Percentiles rank a stretch among this genome's conserved stretches.
phyloP scores from a whole-genome alignment of 64 coral and sea anemone genomes.

The Catalaphyllia jardinei region DNA sequence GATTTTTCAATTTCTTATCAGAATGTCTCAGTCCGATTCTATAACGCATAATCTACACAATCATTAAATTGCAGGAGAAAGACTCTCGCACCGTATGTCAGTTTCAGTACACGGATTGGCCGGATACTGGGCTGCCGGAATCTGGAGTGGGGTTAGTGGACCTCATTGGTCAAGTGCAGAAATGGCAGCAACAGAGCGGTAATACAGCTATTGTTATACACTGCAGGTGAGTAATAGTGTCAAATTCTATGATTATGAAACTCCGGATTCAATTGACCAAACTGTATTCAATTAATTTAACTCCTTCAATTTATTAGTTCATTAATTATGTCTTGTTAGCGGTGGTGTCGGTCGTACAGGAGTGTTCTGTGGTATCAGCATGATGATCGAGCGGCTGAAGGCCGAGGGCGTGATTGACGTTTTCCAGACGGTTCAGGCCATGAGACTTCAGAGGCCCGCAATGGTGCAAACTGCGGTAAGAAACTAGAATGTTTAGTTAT shows the following conservation, averaged over 20 bases:
- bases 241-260: too few relatives aligned
- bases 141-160: constrained; percentile 94
- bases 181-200: constrained; percentile 96
- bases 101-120: constrained; percentile 95
- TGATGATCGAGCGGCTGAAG: constrained; percentile 93
- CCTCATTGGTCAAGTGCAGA: constrained; percentile 96
- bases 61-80: constrained; percentile 48
- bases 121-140: constrained; percentile 81
- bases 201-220: constrained; percentile 86
- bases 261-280: too few relatives aligned
- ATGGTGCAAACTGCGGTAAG: constrained; percentile 99
- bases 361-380: constrained; percentile 90
- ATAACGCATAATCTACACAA: background rate
- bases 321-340: constrained; percentile 40
- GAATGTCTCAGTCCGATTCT: background rate
- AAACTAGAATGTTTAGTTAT: background rate
- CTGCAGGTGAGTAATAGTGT: constrained; percentile 66
- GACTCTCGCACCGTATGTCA: constrained; percentile 75
- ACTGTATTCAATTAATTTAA: too few relatives aligned
- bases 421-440: constrained; percentile 90
- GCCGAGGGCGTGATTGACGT: constrained; percentile 95
- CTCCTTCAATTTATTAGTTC: background rate
- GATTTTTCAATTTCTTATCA: background rate
- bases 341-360: constrained; percentile 95
- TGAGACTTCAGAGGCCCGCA: constrained; percentile 87